phyloP scores from a whole-genome alignment of 2,888 invertebrate species.

The Esperia sulphurella region DNA sequence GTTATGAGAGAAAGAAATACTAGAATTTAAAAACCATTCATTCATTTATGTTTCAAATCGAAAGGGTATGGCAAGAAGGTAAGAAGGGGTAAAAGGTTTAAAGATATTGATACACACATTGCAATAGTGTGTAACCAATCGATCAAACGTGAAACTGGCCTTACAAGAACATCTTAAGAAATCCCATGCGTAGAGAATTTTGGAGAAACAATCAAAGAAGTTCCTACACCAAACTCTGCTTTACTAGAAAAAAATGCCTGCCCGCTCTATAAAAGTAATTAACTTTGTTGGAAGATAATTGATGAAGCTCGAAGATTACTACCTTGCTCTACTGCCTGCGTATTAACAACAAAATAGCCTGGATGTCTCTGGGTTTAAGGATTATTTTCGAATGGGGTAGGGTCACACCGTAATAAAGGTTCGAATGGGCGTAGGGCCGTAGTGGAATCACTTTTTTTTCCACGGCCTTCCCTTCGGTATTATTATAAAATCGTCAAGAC shows the following conservation, averaged over 20 bases:
- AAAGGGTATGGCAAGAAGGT: too few species aligned
- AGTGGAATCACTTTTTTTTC: slow-evolving; percentile 53
- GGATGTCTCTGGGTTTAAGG: slow-evolving; percentile 17
- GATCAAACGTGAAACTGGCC: slow-evolving; percentile 2
- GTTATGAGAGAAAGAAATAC: too few species aligned
- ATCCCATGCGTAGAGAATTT: slow-evolving; percentile 29
- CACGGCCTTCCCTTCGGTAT: slow-evolving; percentile 46
- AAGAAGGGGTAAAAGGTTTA: too few species aligned
- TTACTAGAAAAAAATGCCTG: slow-evolving; percentile 41
- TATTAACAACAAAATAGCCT: slow-evolving; percentile 21
- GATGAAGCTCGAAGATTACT: slow-evolving; percentile 76
- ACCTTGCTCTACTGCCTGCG: slow-evolving; percentile 35
- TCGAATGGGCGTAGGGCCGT: slow-evolving; percentile 61
- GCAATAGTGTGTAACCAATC: slow-evolving; percentile 6
- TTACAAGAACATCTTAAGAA: slow-evolving; percentile 8
- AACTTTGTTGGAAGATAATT: slow-evolving; percentile 76
- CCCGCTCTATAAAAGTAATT: slow-evolving; percentile 78
- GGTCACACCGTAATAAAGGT: slow-evolving; percentile 53
- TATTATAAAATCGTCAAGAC: slow-evolving; percentile 77
- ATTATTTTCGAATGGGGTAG: slow-evolving; percentile 16
- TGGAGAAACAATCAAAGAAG: slow-evolving; percentile 40
- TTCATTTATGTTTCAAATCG: too few species aligned
- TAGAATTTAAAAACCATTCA: too few species aligned
- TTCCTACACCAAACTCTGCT: slow-evolving; percentile 35
- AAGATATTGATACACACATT: not conserved